A percentile compares a stretch with the other conserved stretches of the same genome.
Evolutionary conservation across 92 coral and sea anemone genomes (phyloP).

Genomic region (Phenganax subtilis): DNA sequence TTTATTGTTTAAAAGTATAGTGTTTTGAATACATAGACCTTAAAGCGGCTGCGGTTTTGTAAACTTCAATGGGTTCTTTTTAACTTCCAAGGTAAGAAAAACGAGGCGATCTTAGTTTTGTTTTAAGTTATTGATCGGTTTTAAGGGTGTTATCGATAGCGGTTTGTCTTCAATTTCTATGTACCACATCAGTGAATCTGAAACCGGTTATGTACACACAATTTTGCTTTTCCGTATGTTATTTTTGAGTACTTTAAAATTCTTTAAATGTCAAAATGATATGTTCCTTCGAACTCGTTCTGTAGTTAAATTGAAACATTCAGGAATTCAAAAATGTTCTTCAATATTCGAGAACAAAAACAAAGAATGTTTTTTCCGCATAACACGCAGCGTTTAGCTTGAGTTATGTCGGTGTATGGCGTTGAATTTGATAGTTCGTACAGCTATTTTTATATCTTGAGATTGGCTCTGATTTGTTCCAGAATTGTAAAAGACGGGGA

Average conservation of each 20-base stretch:
- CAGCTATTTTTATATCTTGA: too few species aligned
- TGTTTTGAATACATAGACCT: background rate
- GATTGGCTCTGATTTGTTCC: too few species aligned
- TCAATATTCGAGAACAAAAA: background rate
- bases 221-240: background rate
- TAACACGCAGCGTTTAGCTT: background rate
- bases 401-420: too few species aligned
- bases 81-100: background rate
- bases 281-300: background rate
- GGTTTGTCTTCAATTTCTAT: background rate
- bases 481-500: too few species aligned
- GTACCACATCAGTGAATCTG: background rate
- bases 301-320: background rate
- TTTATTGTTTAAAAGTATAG: background rate
- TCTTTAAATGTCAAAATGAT: background rate
- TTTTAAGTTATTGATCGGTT: background rate
- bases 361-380: background rate
- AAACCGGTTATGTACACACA: background rate
- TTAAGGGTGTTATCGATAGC: background rate
- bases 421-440: too few species aligned
- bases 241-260: background rate
- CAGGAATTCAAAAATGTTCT: background rate
- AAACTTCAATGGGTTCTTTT: background rate
- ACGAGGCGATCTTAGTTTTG: background rate
- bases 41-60: background rate